Evolutionary conservation across 2,888 invertebrate species (phyloP).

Genomic region (Cyrtodaria siliqua): DNA sequence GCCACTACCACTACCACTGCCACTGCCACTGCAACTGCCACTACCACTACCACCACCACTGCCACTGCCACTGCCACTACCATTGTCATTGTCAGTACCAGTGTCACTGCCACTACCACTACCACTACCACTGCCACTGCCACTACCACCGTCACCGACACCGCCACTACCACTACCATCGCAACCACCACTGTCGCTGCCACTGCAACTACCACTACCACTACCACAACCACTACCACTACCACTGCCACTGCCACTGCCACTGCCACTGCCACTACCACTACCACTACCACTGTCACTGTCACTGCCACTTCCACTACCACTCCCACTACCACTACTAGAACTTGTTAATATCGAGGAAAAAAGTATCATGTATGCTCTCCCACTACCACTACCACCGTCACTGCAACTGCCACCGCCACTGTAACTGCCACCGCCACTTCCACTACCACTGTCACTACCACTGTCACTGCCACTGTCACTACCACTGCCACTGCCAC

Average conservation of each 20-base stretch:
- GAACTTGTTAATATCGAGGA: too few species aligned
- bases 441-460: conserved; percentile 8
- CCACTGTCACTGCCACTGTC: conserved; percentile 1
- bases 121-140: conserved; percentile 9
- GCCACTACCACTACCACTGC: conserved; percentile 4
- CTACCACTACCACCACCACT: conserved; percentile 7
- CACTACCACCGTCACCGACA: not conserved
- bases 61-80: conserved; percentile 1
- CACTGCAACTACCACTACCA: conserved; percentile 12
- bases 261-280: not conserved
- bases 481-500: conserved; percentile 3
- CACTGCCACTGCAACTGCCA: conserved; percentile 4
- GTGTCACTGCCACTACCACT: conserved; percentile 1
- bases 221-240: conserved; percentile 7
- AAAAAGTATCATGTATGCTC: too few species aligned
- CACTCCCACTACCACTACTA: conserved; percentile 12
- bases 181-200: not conserved
- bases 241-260: not conserved
- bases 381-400: conserved; percentile 6
- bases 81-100: not conserved
- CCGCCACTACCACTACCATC: not conserved
- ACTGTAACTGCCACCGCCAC: not conserved
- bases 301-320: conserved; percentile 9
- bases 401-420: not conserved
- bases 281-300: not conserved